A percentile compares a stretch with the other conserved stretches of the same genome.
These are phyloP conservation scores for Turdus rufiventris DNA, from an alignment of 2,113 vertebrate species.

Conservation along the genomic window DNA sequence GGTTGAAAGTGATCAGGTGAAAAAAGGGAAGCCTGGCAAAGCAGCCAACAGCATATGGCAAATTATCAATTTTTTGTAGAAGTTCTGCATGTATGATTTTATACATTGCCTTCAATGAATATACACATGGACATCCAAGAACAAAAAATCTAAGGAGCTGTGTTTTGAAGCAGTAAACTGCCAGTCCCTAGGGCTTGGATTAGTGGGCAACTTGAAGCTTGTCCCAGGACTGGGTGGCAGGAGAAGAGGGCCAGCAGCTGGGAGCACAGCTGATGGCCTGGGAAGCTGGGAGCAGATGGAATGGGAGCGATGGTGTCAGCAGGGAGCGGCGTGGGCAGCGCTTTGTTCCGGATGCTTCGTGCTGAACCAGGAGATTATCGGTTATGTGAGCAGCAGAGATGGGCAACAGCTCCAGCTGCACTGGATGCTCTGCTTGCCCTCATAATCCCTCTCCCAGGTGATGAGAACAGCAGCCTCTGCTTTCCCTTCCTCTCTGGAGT, in stretches of 20 bases:
- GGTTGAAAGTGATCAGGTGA: not conserved
- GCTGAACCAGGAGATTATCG: constrained; percentile 1
- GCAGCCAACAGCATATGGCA: not conserved
- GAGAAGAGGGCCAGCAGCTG: not conserved
- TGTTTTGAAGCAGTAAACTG: not conserved
- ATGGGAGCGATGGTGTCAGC: not conserved
- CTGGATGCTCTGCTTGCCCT: not conserved
- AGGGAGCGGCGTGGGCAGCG: not conserved
- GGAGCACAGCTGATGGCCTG: not conserved
- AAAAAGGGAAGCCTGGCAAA: not conserved
- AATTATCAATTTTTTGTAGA: not conserved
- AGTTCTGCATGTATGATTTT: not conserved
- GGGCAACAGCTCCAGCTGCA: not conserved
- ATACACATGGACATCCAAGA: not conserved
- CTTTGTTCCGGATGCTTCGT: constrained; percentile 4
- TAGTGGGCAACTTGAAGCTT: not conserved
- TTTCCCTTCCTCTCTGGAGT: not conserved
- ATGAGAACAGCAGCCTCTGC: not conserved
- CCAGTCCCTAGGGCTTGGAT: not conserved
- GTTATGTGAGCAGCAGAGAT: not conserved
- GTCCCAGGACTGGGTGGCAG: rapidly evolving
- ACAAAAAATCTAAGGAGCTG: not conserved
- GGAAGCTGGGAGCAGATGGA: not conserved
- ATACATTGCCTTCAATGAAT: not conserved
- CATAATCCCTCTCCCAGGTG: not conserved